phyloP scores from a whole-genome alignment of 2,113 vertebrate genomes.

The Cyanistes caeruleus region DNA sequence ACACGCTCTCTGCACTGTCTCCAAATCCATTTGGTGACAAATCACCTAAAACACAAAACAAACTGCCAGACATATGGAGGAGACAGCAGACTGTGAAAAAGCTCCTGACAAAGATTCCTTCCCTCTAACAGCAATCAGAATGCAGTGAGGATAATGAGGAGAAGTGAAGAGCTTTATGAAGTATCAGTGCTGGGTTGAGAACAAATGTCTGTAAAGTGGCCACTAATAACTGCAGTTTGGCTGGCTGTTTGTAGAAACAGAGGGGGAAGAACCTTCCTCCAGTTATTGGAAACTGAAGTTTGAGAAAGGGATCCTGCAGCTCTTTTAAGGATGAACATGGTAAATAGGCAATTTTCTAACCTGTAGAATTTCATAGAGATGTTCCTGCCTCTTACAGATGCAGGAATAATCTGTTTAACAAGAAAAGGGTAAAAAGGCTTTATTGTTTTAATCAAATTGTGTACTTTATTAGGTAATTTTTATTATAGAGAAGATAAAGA shows the following conservation, averaged over 20 bases:
- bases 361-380: background rate
- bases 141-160: background rate
- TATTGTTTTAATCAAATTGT: background rate
- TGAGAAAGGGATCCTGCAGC: background rate
- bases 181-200: background rate
- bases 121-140: background rate
- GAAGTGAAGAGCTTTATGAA: background rate
- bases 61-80: background rate
- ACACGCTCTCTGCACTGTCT: background rate
- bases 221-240: background rate
- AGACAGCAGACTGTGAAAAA: background rate
- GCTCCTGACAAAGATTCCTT: background rate
- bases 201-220: background rate
- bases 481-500: background rate
- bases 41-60: background rate
- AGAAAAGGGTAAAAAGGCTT: background rate
- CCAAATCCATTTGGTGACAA: background rate
- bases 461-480: background rate
- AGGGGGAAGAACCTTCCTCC: background rate
- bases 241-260: background rate
- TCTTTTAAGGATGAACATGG: background rate
- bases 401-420: background rate
- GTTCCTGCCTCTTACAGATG: background rate
- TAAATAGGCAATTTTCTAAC: background rate
- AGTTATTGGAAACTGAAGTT: accelerated